These are phyloP conservation scores for Papilio xuthus DNA, from an alignment of 1,140 invertebrate genomes.

Conservation along the genomic window DNA sequence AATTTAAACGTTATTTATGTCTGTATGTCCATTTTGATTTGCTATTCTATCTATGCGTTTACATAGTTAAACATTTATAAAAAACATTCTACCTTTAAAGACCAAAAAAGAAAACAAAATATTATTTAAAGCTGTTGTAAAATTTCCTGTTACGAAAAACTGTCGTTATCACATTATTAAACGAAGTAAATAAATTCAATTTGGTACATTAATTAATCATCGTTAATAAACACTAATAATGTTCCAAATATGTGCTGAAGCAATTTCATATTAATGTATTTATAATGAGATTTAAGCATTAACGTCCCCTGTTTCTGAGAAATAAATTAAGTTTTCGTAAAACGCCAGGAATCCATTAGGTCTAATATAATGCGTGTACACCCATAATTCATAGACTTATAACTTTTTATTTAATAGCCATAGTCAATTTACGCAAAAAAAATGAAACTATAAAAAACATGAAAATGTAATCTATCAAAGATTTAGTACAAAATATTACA, in stretches of 20 bases:
- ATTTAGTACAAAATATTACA: too few species aligned
- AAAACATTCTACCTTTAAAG: too few species aligned
- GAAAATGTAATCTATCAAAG: too few species aligned
- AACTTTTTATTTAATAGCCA: not conserved
- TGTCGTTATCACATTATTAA: not conserved
- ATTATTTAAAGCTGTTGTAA: not conserved
- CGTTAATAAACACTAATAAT: conserved; percentile 11
- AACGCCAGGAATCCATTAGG: not conserved
- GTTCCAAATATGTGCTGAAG: conserved; percentile 11
- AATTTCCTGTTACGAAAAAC: not conserved
- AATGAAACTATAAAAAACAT: too few species aligned
- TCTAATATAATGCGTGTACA: not conserved
- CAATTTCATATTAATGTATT: conserved; percentile 22
- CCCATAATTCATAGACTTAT: not conserved
- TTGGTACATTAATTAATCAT: not conserved
- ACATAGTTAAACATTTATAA: too few species aligned
- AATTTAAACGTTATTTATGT: too few species aligned
- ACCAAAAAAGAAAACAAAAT: too few species aligned
- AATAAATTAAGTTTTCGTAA: conserved; percentile 11
- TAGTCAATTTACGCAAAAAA: not conserved
- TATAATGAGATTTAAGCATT: conserved; percentile 20
- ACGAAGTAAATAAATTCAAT: not conserved
- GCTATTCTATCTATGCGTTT: too few species aligned
- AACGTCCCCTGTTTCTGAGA: conserved; percentile 5
- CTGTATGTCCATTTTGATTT: too few species aligned